Base-by-base conservation (phyloP, 2,888 invertebrate species). In the Drosophila affinis region DNA sequence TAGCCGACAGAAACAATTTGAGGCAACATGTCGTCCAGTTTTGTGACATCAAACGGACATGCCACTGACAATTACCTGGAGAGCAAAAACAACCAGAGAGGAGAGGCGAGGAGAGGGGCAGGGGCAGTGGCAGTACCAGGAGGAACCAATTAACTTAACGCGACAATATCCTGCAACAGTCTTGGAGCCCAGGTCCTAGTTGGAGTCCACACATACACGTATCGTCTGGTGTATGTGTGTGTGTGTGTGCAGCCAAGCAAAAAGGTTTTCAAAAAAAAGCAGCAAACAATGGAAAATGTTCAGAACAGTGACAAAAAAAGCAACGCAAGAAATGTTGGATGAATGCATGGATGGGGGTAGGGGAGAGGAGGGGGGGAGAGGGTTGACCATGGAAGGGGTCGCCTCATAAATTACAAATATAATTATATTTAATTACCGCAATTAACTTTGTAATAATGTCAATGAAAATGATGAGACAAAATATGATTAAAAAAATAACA, bases 361-460 rank as follows among this genome's bases (percentile, higher is more conserved):
- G 1, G 9, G 21, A 6, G 17, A 32, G 9, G 21, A 7, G 29
- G 0, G 29, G 2, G 1, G 39, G 17, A 52, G 39, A n/a, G 39
- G 39, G 29, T 7, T 69, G 81, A 67, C 83, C 83, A 62, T 83
- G 84, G 78, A 87, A 77, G 79, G 83, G 86, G 82, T 83, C 87
- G 84, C 46, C 76, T 76, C 78, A 80, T 87, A 88, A 87, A 87
- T 88, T 81, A 87, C 88, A 84, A 77, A 71, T 76, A 81, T 79
- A 87, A 85, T 87, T 87, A 86, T 77, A 80, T 80, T 86, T 87
- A 87, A 87, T 87, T 77, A 82, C 84, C 55, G 72, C 87, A 88
- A 87, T 87, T 87, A 82, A 78, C 86, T 87, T 75, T 83, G 86
- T 87, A 81, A 87, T 87, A 86, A 86, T 86, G 87, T 86, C 85